A percentile compares a stretch with the other conserved stretches of the same genome.
phyloP scores from a whole-genome alignment of 2,797 vertebrate genomes.

The Scleropages formosus region DNA sequence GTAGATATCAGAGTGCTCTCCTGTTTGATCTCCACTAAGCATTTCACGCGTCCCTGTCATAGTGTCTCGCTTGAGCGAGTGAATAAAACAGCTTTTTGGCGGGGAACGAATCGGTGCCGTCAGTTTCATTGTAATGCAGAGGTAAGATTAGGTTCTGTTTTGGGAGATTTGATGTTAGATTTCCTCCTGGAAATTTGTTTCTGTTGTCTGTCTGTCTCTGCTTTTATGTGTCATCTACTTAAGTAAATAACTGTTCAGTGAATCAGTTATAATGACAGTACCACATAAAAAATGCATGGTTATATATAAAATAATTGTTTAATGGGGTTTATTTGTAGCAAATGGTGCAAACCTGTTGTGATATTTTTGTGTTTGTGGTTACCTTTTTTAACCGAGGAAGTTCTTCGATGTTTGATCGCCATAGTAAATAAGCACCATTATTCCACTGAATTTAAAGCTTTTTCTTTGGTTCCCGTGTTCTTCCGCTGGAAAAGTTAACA shows the following conservation, averaged over 20 bases:
- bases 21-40: background rate
- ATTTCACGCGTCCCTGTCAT: background rate
- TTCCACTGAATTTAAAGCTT: too few species aligned
- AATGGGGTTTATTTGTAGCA: too few species aligned
- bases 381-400: too few species aligned
- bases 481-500: too few species aligned
- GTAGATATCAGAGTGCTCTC: background rate
- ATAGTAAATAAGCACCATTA: too few species aligned
- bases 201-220: constrained; percentile 1
- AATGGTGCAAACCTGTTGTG: too few species aligned
- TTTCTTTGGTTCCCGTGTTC: too few species aligned
- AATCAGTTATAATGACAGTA: background rate
- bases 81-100: background rate
- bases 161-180: constrained; percentile 1
- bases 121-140: background rate
- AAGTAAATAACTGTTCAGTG: background rate
- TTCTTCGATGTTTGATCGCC: too few species aligned
- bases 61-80: background rate
- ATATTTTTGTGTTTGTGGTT: too few species aligned
- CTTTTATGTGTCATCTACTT: too few species aligned
- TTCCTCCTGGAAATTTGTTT: background rate
- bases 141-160: background rate
- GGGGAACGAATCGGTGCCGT: background rate
- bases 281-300: too few species aligned
- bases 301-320: too few species aligned